Evolutionary conservation across 2,797 vertebrate genomes (phyloP).

Genomic region (Myiotriccus ornatus): DNA sequence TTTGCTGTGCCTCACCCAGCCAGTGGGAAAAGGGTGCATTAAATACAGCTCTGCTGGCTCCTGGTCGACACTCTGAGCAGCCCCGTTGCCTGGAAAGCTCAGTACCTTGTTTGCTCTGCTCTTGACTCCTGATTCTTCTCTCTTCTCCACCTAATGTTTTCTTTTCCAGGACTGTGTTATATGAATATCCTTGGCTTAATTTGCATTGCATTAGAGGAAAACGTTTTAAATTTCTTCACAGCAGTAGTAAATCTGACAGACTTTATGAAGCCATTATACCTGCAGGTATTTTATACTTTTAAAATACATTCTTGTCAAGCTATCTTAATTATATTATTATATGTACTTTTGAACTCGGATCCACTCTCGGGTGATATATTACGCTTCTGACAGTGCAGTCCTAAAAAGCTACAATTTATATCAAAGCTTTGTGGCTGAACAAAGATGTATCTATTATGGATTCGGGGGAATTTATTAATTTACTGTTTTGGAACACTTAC

Average conservation of each 20-base stretch:
- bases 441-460: slow-evolving; percentile 73
- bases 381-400: slow-evolving; percentile 69
- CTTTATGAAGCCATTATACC: slow-evolving; percentile 85
- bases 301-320: slow-evolving; percentile 83
- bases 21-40: background rate
- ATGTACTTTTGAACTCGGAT: slow-evolving; percentile 81
- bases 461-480: slow-evolving; percentile 72
- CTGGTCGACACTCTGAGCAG: slow-evolving; percentile 30
- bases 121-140: slow-evolving; percentile 70
- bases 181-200: slow-evolving; percentile 77
- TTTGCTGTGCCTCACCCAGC: slow-evolving; percentile 28
- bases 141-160: slow-evolving; percentile 32
- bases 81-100: slow-evolving; percentile 50
- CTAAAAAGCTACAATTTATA: slow-evolving; percentile 80
- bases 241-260: slow-evolving; percentile 85
- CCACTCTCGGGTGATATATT: slow-evolving; percentile 71
- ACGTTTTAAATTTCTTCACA: slow-evolving; percentile 82
- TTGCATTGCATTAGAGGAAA: slow-evolving; percentile 84
- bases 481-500: slow-evolving; percentile 24
- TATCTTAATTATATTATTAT: slow-evolving; percentile 85
- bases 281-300: slow-evolving; percentile 81
- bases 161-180: slow-evolving; percentile 52
- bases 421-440: slow-evolving; percentile 69
- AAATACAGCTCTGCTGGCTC: slow-evolving; percentile 18
- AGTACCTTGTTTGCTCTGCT: slow-evolving; percentile 69